Evolutionary conservation across 2,113 vertebrate genomes (phyloP).

Genomic region (Phalacrocorax pelagicus): DNA sequence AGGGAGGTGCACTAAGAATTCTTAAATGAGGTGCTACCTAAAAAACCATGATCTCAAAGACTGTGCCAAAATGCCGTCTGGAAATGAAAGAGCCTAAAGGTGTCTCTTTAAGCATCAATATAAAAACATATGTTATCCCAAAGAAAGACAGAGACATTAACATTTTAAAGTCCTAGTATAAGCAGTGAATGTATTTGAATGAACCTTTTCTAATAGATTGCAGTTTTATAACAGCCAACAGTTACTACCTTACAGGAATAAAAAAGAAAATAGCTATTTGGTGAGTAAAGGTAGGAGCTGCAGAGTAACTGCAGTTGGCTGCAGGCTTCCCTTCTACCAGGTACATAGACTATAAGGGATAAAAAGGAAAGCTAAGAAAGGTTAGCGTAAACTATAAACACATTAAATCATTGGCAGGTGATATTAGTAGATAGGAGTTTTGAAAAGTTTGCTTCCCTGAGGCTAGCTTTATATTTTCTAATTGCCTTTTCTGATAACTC

Average conservation of each 20-base stretch:
- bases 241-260: not conserved
- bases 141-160: not conserved
- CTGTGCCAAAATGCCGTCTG: not conserved
- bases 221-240: not conserved
- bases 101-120: not conserved
- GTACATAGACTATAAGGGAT: not conserved
- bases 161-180: not conserved
- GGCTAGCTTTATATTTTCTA: slow-evolving; percentile 30
- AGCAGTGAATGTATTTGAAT: slow-evolving; percentile 9
- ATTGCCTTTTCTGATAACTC: slow-evolving; percentile 45
- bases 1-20: not conserved
- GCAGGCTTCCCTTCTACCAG: slow-evolving; percentile 1
- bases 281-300: not conserved
- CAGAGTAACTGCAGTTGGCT: not conserved
- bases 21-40: not conserved
- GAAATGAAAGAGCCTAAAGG: not conserved
- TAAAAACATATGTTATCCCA: not conserved
- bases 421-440: slow-evolving; percentile 38
- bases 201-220: not conserved
- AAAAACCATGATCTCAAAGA: not conserved
- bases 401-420: slow-evolving; percentile 51
- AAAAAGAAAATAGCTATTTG: slow-evolving; percentile 5
- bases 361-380: slow-evolving; percentile 31
- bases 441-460: slow-evolving; percentile 6
- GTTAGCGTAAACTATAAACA: slow-evolving; percentile 46